Evolutionary conservation across 2,797 vertebrate species (phyloP).

Genomic region (Cygnus olor): DNA sequence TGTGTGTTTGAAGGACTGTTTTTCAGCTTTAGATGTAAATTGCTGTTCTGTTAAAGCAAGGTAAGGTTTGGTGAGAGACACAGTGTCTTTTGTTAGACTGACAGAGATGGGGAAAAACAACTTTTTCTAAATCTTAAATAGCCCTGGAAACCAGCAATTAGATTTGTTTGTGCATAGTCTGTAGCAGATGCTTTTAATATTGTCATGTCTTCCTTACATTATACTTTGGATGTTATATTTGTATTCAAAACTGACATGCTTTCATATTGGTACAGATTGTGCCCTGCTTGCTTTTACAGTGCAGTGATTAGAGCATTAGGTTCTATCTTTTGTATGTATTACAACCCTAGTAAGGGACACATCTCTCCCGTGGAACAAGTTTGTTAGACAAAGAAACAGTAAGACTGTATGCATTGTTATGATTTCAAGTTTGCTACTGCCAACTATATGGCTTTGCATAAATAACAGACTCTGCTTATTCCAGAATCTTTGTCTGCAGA

Average conservation of each 20-base stretch:
- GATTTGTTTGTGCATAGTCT: background rate
- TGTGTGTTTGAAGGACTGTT: background rate
- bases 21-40: background rate
- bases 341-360: background rate
- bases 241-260: background rate
- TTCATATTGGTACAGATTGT: constrained; percentile 3
- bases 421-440: background rate
- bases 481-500: background rate
- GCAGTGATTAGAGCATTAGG: background rate
- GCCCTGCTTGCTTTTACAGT: constrained; percentile 1
- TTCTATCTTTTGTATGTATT: background rate
- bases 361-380: background rate
- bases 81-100: background rate
- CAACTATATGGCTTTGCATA: background rate
- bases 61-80: background rate
- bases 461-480: background rate
- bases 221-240: background rate
- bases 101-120: background rate
- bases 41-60: background rate
- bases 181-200: background rate
- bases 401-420: background rate
- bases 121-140: background rate
- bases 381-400: background rate
- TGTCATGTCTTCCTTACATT: background rate
- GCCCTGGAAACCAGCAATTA: background rate